A percentile compares a stretch with the other conserved stretches of the same genome.
These are phyloP conservation scores for Drosophila sturtevanti DNA, from an alignment of 1,140 invertebrate genomes.

Conservation along the genomic window DNA sequence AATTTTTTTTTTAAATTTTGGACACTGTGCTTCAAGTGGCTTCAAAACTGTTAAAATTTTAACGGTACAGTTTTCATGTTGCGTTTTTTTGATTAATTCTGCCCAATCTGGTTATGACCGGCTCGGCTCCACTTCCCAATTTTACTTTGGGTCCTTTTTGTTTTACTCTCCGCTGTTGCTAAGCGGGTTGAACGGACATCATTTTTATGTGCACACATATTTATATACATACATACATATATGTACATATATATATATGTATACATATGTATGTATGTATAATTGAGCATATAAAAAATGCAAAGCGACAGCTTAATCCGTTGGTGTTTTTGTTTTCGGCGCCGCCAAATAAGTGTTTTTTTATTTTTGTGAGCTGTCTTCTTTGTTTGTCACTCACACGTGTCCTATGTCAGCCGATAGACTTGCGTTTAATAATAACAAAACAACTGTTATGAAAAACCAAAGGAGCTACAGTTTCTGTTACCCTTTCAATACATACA, in stretches of 20 bases:
- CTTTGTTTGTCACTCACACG: conserved; percentile 31
- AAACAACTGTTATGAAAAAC: conserved; percentile 7
- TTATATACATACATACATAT: neutral
- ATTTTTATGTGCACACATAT: conserved; percentile 5
- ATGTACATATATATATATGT: neutral
- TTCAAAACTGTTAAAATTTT: neutral
- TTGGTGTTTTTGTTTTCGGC: conserved; percentile 19
- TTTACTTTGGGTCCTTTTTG: neutral
- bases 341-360: conserved; percentile 12
- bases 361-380: conserved; percentile 18
- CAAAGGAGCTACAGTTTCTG: neutral
- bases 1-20: neutral
- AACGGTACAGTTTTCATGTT: neutral
- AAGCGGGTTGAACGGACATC: conserved; percentile 29
- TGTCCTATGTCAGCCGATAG: conserved; percentile 57
- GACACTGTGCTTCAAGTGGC: neutral
- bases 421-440: conserved; percentile 48
- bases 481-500: neutral
- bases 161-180: conserved; percentile 15
- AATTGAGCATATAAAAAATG: conserved; percentile 21
- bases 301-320: conserved; percentile 19
- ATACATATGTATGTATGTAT: neutral
- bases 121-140: neutral
- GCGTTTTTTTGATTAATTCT: neutral
- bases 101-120: conserved; percentile 1